Percentiles rank a stretch among this genome's conserved stretches.
phyloP scores from a whole-genome alignment of 2,888 invertebrate genomes.

The Netelia melanura region DNA sequence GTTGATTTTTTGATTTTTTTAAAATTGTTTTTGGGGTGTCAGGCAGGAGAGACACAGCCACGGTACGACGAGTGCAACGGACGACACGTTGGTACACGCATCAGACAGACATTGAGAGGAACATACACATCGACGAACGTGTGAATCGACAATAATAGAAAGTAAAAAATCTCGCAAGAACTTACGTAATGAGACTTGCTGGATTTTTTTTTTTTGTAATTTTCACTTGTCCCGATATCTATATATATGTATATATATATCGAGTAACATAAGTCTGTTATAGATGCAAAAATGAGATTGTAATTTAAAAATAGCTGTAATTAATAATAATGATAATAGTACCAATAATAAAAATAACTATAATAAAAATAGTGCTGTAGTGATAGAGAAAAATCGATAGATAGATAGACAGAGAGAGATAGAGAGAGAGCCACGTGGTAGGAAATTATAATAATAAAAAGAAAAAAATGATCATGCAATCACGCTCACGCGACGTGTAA shows the following conservation, averaged over 20 bases:
- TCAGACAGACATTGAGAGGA: conserved; percentile 79
- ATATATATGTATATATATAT: conserved; percentile 31
- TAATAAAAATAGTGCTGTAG: neutral
- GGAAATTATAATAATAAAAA: neutral
- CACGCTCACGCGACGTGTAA: conserved; percentile 6
- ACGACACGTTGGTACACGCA: conserved; percentile 79
- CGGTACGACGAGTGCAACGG: conserved; percentile 79
- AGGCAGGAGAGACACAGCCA: conserved; percentile 80
- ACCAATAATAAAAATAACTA: neutral
- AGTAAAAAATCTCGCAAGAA: conserved; percentile 27
- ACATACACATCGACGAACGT: conserved; percentile 77
- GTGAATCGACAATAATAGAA: conserved; percentile 69
- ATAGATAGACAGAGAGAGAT: neutral
- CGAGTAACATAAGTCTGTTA: neutral
- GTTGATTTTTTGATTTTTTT: conserved; percentile 63
- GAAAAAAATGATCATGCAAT: conserved; percentile 31
- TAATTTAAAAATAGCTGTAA: conserved; percentile 18
- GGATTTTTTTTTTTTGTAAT: conserved; percentile 14
- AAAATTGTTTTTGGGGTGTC: conserved; percentile 75
- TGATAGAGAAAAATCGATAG: neutral
- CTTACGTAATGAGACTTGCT: conserved; percentile 35
- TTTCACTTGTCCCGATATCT: neutral
- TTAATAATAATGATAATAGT: conserved; percentile 14
- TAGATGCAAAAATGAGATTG: conserved; percentile 3
- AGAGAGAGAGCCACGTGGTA: neutral